Evolutionary conservation across 2,888 invertebrate species (phyloP).

Genomic region (Diplazon laetatorius): DNA sequence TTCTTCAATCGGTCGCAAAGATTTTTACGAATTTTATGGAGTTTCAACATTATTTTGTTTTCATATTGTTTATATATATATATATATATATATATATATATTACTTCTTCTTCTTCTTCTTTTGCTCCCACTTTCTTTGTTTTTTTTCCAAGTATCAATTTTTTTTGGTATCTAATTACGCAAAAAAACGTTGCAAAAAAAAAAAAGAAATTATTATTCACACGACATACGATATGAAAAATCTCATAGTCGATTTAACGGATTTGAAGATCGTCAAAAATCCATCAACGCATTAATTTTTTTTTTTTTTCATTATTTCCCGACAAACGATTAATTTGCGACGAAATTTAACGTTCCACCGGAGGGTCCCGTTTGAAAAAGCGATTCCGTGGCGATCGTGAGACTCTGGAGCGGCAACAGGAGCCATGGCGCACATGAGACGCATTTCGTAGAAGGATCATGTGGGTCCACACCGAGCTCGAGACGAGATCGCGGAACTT

Average conservation of each 20-base stretch:
- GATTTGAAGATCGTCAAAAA: too few species aligned
- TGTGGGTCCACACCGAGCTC: constrained; percentile 55
- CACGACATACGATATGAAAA: too few species aligned
- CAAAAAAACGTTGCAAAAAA: too few species aligned
- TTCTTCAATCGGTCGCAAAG: too few species aligned
- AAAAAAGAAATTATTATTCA: too few species aligned
- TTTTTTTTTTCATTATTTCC: too few species aligned
- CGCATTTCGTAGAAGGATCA: constrained; percentile 65
- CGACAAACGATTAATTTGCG: constrained; percentile 15
- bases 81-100: too few species aligned
- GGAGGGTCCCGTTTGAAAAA: background rate
- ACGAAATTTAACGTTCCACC: constrained; percentile 5
- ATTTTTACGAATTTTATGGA: too few species aligned
- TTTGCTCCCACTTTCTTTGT: background rate
- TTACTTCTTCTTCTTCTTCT: background rate
- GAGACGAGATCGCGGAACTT: constrained; percentile 52
- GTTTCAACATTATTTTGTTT: background rate
- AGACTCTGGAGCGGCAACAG: constrained; percentile 43
- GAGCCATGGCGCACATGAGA: constrained; percentile 59
- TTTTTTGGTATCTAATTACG: too few species aligned
- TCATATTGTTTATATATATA: background rate
- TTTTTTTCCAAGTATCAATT: too few species aligned
- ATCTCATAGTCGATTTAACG: too few species aligned
- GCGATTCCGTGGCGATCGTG: background rate
- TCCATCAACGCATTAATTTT: too few species aligned